phyloP scores from a whole-genome alignment of 2,113 vertebrate species.

The Nycticryphes semicollaris region DNA sequence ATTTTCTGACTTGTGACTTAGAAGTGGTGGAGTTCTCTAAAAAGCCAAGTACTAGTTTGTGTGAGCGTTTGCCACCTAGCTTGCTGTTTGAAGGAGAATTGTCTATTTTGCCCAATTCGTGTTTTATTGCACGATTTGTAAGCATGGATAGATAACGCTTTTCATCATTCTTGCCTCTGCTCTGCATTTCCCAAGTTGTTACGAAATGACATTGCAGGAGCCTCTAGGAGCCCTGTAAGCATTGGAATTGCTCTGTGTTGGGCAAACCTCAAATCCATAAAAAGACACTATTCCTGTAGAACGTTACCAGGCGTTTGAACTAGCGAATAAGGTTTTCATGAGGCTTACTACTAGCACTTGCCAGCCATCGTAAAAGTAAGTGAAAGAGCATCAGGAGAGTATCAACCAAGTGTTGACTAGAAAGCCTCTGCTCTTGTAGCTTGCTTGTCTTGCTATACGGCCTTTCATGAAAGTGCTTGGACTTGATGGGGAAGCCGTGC shows the following conservation, averaged over 20 bases:
- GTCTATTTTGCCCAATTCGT: neutral
- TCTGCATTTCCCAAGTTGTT: neutral
- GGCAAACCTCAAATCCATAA: neutral
- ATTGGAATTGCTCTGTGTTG: neutral
- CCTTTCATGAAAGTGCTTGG: neutral
- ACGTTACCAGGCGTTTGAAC: neutral
- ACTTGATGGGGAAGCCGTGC: fast-evolving
- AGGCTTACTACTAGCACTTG: neutral
- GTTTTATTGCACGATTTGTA: neutral
- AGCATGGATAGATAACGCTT: neutral
- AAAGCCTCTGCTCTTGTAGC: neutral
- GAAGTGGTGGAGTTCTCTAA: neutral
- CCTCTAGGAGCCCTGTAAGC: neutral
- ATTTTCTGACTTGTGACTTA: neutral
- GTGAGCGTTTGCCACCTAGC: neutral
- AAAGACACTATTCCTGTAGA: neutral
- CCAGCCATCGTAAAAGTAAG: neutral
- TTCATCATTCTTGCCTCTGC: neutral
- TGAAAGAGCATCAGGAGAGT: neutral
- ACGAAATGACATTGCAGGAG: neutral
- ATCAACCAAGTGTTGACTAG: neutral
- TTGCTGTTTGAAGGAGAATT: neutral
- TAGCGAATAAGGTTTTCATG: neutral
- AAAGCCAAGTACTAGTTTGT: neutral
- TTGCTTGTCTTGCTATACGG: neutral